Percentiles rank a stretch among this genome's conserved stretches.
Evolutionary conservation across 2,113 vertebrate genomes (phyloP).

Genomic region (Chinchilla lanigera): DNA sequence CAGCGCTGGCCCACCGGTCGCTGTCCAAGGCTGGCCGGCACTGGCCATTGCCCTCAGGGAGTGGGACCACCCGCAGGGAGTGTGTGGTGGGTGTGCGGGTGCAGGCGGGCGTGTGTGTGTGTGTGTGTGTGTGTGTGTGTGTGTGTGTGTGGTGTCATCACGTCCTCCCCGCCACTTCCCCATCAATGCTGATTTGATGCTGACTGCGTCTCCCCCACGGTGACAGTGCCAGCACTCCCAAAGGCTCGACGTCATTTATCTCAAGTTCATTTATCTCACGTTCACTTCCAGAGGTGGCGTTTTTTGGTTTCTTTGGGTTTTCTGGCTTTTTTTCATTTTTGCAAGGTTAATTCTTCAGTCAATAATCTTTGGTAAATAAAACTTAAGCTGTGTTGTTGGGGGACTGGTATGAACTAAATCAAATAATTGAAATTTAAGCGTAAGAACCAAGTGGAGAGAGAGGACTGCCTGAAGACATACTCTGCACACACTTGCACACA

Average conservation of each 20-base stretch:
- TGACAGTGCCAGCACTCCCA: not conserved
- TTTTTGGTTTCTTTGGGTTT: not conserved
- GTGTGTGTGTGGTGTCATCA: too few species aligned
- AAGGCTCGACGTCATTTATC: not conserved
- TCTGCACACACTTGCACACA: not conserved
- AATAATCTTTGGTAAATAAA: not conserved
- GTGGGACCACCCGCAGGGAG: too few species aligned
- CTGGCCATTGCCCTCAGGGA: not conserved
- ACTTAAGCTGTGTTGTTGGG: not conserved
- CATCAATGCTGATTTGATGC: not conserved
- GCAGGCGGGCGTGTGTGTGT: too few species aligned
- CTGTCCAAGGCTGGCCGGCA: not conserved
- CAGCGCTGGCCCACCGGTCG: not conserved
- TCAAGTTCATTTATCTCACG: too few species aligned
- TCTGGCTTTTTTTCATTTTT: not conserved
- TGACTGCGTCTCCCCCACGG: fast-evolving
- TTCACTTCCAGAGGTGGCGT: not conserved
- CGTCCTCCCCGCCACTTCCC: not conserved
- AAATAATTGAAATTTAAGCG: not conserved
- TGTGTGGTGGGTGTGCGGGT: too few species aligned
- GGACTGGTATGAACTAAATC: not conserved
- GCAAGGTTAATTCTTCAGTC: not conserved
- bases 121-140: too few species aligned
- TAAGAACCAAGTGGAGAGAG: not conserved
- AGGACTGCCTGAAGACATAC: not conserved